Percentiles rank a stretch among this genome's conserved stretches.
These are phyloP conservation scores for Zaprionus ornatus DNA, from an alignment of 1,140 invertebrate species.

Conservation along the genomic window DNA sequence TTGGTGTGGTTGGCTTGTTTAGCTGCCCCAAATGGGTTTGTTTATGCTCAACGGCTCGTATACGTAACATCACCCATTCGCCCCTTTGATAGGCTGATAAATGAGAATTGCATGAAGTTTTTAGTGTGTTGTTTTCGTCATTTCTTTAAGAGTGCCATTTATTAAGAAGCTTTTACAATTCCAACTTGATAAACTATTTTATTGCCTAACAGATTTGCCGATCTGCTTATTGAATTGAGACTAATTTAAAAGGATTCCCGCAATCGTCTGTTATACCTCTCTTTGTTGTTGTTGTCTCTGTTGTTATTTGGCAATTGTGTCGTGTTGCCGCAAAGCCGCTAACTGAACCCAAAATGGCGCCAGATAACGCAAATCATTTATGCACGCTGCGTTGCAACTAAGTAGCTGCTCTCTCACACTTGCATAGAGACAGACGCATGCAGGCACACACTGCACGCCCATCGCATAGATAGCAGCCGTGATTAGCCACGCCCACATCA, in stretches of 20 bases:
- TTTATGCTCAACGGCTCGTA: constrained; percentile 24
- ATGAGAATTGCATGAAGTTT: constrained; percentile 1
- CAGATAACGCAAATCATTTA: constrained; percentile 41
- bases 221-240: not conserved
- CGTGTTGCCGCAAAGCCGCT: constrained; percentile 9
- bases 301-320: constrained; percentile 9
- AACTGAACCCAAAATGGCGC: constrained; percentile 27
- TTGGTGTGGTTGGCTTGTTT: not conserved
- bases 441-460: not conserved
- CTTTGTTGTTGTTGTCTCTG: not conserved
- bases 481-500: constrained; percentile 30
- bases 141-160: not conserved
- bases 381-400: constrained; percentile 37
- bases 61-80: constrained; percentile 24
- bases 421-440: not conserved
- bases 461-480: constrained; percentile 26
- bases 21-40: constrained; percentile 2
- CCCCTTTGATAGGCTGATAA: not conserved
- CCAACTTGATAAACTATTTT: no score
- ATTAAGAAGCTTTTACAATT: no score
- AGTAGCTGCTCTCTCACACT: constrained; percentile 15
- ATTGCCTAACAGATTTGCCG: no score
- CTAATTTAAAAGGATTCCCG: not conserved
- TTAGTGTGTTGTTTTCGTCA: not conserved
- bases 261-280: not conserved